Conservation (phyloP, 2,888 invertebrate genomes). For the Acanthopleura granulata region DNA sequence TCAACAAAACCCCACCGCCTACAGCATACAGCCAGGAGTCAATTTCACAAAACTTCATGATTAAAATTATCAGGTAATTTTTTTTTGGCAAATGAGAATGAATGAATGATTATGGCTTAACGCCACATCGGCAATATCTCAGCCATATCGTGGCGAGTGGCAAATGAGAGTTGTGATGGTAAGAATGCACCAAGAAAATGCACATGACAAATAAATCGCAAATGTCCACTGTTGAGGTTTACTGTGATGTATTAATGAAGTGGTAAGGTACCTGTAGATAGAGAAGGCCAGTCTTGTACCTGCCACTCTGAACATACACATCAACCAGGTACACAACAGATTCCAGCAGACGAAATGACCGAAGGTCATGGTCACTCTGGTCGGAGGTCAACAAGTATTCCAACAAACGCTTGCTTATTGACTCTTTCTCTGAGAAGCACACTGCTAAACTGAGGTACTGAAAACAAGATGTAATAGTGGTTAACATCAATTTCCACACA, state of each 20-base stretch:
- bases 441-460: not conserved
- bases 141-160: too few species aligned
- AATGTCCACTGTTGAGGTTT: not conserved
- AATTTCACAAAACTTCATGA: too few species aligned
- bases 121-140: too few species aligned
- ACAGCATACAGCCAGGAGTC: too few species aligned
- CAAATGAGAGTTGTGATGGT: too few species aligned
- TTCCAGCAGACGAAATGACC: constrained; percentile 61
- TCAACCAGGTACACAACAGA: constrained; percentile 53
- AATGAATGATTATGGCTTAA: too few species aligned
- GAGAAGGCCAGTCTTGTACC: constrained; percentile 46
- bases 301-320: constrained; percentile 54
- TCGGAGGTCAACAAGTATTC: constrained; percentile 36
- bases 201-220: too few species aligned
- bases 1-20: too few species aligned
- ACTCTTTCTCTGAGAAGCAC: constrained; percentile 40
- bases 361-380: constrained; percentile 7
- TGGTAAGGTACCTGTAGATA: constrained; percentile 43
- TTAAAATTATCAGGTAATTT: too few species aligned
- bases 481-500: too few species aligned
- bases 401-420: constrained; percentile 46
- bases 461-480: not conserved
- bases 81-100: too few species aligned
- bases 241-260: not conserved
- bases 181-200: too few species aligned